Evolutionary conservation across 2,113 vertebrate species (phyloP).

Genomic region (Origma solitaria): DNA sequence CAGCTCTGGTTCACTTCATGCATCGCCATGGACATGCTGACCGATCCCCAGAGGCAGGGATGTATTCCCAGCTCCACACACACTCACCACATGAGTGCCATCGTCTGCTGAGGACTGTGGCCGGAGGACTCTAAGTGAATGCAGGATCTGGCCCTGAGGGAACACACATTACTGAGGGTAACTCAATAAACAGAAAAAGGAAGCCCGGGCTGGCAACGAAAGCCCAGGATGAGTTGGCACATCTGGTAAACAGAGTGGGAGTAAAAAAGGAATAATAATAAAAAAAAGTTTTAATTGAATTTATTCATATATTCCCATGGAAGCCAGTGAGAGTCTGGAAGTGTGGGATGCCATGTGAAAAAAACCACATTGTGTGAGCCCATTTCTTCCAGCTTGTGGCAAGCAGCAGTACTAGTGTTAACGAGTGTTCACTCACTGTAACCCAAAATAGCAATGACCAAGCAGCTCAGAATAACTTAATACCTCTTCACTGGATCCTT

Average conservation of each 20-base stretch:
- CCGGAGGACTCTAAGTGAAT: neutral
- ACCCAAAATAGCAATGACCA: neutral
- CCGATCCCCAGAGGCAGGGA: neutral
- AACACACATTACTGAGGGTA: neutral
- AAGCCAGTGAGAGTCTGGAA: neutral
- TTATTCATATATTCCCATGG: neutral
- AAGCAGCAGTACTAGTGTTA: neutral
- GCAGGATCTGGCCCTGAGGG: neutral
- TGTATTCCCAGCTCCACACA: neutral
- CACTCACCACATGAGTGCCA: neutral
- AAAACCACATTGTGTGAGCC: neutral
- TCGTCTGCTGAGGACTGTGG: neutral
- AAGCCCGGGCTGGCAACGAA: neutral
- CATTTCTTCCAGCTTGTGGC: neutral
- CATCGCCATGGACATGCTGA: neutral
- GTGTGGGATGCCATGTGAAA: neutral
- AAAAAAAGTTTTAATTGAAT: neutral
- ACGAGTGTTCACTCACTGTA: neutral
- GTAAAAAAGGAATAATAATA: neutral
- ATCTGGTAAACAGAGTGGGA: constrained; percentile 28
- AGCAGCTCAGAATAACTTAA: neutral
- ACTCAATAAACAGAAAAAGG: neutral
- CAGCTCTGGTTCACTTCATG: neutral
- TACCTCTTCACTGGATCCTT: neutral
- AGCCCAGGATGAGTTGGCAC: neutral